Conservation (phyloP, 2,888 invertebrate genomes). For the Ellobium chinense region DNA sequence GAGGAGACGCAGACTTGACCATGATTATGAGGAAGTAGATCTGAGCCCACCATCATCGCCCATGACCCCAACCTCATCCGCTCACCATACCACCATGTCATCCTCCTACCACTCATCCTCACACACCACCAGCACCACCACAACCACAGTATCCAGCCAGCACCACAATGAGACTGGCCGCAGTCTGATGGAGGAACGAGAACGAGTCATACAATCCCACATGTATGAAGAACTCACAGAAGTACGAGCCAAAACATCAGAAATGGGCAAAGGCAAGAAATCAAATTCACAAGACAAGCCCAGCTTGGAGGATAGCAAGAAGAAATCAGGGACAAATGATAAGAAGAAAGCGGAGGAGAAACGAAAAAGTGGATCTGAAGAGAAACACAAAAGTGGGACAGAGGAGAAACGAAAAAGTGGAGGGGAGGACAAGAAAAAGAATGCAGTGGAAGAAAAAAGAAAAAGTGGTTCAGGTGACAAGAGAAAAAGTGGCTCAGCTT, state of each 20-base stretch:
- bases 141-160: neutral
- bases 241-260: constrained; percentile 51
- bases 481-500: too few species aligned
- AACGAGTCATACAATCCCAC: constrained; percentile 63
- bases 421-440: neutral
- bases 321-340: constrained; percentile 40
- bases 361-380: constrained; percentile 42
- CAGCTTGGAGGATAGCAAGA: constrained; percentile 7
- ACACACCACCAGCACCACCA: neutral
- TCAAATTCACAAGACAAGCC: neutral
- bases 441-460: neutral
- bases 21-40: constrained; percentile 69
- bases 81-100: neutral
- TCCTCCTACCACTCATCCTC: neutral
- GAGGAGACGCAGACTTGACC: constrained; percentile 51
- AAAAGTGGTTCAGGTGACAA: too few species aligned
- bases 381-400: constrained; percentile 21
- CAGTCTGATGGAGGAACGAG: constrained; percentile 46
- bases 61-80: constrained; percentile 50
- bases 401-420: constrained; percentile 26
- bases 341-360: constrained; percentile 43
- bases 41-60: constrained; percentile 44
- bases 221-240: constrained; percentile 70
- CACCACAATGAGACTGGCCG: neutral
- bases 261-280: constrained; percentile 21